These are phyloP conservation scores for Sternarchorhynchus goeldii DNA, from an alignment of 2,797 vertebrate genomes.

Conservation along the genomic window DNA sequence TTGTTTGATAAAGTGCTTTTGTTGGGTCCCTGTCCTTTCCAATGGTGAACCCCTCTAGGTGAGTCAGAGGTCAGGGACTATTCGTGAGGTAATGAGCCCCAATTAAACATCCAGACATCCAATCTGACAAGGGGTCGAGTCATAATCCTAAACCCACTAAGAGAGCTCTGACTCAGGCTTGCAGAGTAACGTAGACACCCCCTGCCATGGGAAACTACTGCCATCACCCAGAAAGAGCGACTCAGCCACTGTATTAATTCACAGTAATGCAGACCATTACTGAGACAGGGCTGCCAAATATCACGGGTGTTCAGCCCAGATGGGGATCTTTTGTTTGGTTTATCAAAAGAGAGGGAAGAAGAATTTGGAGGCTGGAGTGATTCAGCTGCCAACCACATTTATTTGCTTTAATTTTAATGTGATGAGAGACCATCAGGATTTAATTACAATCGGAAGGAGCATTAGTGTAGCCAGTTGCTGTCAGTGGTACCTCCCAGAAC, in stretches of 20 bases:
- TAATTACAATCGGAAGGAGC: not conserved
- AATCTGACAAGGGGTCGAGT: slow-evolving; percentile 33
- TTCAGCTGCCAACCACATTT: slow-evolving; percentile 18
- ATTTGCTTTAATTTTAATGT: slow-evolving; percentile 28
- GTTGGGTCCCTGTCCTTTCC: slow-evolving; percentile 34
- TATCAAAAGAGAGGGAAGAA: slow-evolving; percentile 12
- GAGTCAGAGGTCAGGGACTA: slow-evolving; percentile 33
- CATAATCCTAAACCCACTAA: slow-evolving; percentile 34
- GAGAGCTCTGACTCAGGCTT: slow-evolving; percentile 48
- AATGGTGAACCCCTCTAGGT: slow-evolving; percentile 18
- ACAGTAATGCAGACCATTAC: slow-evolving; percentile 46
- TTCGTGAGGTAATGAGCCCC: slow-evolving; percentile 44
- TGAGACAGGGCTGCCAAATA: slow-evolving; percentile 39
- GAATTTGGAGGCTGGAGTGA: slow-evolving; percentile 16
- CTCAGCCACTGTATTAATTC: slow-evolving; percentile 32
- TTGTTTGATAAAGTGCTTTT: slow-evolving; percentile 52
- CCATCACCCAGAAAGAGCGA: slow-evolving; percentile 25
- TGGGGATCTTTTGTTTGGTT: slow-evolving; percentile 41
- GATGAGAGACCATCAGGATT: not conserved
- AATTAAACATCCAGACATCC: slow-evolving; percentile 42
- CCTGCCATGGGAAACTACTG: slow-evolving; percentile 46
- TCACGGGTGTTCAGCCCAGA: slow-evolving; percentile 34
- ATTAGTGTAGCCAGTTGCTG: not conserved
- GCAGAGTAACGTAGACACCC: slow-evolving; percentile 45
- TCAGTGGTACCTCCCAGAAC: not conserved